Evolutionary conservation across 2,888 invertebrate species (phyloP), one percentile per base, ranked within the genome.

Genomic region (Zygaena filipendulae): DNA sequence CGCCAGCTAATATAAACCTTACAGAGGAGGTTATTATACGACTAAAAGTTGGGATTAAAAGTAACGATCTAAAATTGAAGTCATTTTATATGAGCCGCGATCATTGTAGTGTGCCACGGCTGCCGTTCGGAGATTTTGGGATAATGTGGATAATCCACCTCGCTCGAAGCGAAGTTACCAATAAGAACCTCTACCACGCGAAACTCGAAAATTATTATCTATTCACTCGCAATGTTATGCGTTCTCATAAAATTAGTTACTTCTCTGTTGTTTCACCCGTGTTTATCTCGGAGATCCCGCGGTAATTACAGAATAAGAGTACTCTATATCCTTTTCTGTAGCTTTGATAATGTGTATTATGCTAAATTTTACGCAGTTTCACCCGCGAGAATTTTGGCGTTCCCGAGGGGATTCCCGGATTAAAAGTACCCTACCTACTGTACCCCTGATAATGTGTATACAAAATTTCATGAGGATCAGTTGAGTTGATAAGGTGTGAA

Each of bases 81-180:
- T 59, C 46, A 60, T 66, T 69, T 62, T 61, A 52, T 59, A 60
- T 57, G 59, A 62, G 53, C 55, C 43, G 35, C 53, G 56, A 64
- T 68, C 59, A 56, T 59, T 58, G 57, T 61, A 54, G 49, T 52
- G 40, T 39, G 55, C 47, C 52, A 48, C 51, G 52, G 53, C 58
- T 67, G 63, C 51, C 53, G 55, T 53, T 62, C 50, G 45, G 55
- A 69, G 70, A 69, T 67, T 70, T 68, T 61, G 48, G 66, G 69
- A 69, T 71, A 70, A 70, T 71, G 63, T 69, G 70, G 71, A 70
- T 70, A 62, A 71, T 68, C 71, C 67, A 41, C 46, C 54, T 43
- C 50, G 63, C 60, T 62, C 52, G 55, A 55, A 63, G 69, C 64
- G 68, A 67, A 56, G 63, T 64, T 52, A 52, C 54, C 54, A n/a